Percentiles rank a stretch among this genome's conserved stretches.
Conservation (phyloP, 2,113 vertebrate genomes). For the Myrmecobius fasciatus region DNA sequence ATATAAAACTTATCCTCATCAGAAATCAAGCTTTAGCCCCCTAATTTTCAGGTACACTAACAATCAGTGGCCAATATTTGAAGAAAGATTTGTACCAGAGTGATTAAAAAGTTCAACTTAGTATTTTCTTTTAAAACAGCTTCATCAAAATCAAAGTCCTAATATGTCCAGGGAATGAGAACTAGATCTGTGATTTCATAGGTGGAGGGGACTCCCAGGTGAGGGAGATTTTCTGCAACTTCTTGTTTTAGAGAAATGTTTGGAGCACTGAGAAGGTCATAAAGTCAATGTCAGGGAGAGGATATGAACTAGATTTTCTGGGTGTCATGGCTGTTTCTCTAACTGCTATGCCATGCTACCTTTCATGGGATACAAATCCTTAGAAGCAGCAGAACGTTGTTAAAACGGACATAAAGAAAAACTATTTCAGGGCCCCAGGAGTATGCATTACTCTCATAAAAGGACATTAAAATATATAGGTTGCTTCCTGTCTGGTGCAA, state of each 20-base stretch:
- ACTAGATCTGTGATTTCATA: background rate
- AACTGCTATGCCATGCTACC: background rate
- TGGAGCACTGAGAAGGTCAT: background rate
- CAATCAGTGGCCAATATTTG: background rate
- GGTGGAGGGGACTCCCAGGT: background rate
- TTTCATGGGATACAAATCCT: background rate
- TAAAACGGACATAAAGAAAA: background rate
- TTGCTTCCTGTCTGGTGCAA: background rate
- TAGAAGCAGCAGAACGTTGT: background rate
- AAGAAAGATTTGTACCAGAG: background rate
- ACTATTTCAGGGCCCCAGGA: conserved; percentile 20
- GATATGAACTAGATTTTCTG: background rate
- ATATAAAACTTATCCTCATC: background rate
- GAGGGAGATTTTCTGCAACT: background rate
- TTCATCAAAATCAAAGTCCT: background rate
- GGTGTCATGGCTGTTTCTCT: background rate
- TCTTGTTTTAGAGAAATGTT: background rate
- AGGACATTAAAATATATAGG: background rate
- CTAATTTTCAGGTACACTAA: background rate
- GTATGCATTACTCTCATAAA: conserved; percentile 27
- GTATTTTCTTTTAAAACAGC: background rate
- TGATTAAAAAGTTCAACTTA: background rate
- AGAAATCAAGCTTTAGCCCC: background rate
- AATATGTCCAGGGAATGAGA: background rate
- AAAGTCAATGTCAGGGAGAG: background rate